These are phyloP conservation scores for Copsychus sechellarum DNA, from an alignment of 2,113 vertebrate species.

Conservation along the genomic window DNA sequence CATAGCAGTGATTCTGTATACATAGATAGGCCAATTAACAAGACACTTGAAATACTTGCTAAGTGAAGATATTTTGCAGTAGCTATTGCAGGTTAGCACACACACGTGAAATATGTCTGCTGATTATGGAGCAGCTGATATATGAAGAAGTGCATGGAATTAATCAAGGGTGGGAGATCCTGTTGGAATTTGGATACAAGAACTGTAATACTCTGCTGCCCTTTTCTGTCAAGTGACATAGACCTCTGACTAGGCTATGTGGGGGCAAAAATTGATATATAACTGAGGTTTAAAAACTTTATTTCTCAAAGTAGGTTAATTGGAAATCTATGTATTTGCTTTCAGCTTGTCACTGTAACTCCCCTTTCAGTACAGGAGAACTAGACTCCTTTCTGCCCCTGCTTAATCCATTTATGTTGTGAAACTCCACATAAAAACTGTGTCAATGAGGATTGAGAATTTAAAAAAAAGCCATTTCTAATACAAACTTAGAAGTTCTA, in stretches of 20 bases:
- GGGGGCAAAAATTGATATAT: not conserved
- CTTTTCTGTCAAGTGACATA: not conserved
- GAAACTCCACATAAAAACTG: not conserved
- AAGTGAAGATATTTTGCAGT: not conserved
- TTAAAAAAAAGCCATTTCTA: not conserved
- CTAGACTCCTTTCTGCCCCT: not conserved
- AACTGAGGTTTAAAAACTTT: not conserved
- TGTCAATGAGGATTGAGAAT: not conserved
- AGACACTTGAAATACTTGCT: not conserved
- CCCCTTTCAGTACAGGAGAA: not conserved
- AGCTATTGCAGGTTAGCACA: not conserved
- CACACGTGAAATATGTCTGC: not conserved
- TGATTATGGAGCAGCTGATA: not conserved
- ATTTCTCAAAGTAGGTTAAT: not conserved
- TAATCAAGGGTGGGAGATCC: not conserved
- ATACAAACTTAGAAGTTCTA: not conserved
- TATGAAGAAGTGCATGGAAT: not conserved
- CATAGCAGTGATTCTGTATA: not conserved
- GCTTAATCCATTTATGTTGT: not conserved
- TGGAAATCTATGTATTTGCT: not conserved
- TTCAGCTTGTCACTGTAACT: not conserved
- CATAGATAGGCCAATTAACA: not conserved
- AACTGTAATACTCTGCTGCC: rapidly evolving
- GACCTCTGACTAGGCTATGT: not conserved
- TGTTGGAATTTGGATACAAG: not conserved